A percentile compares a stretch with the other conserved stretches of the same genome.
These are phyloP conservation scores for Nyctibius bracteatus DNA, from an alignment of 2,113 vertebrate genomes.

Conservation along the genomic window DNA sequence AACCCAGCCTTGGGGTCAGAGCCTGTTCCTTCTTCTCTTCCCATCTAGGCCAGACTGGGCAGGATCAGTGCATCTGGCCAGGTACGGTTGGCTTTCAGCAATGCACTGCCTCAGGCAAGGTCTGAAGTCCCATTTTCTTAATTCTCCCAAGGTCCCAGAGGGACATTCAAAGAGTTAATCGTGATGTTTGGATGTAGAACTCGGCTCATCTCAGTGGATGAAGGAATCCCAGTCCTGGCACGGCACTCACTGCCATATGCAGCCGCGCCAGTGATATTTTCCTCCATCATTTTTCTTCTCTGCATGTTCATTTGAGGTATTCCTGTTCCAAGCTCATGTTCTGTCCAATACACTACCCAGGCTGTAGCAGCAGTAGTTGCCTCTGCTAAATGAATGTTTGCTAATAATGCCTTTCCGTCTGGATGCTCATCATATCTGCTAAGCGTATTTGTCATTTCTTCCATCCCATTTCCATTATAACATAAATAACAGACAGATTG, in stretches of 20 bases:
- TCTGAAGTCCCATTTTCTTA: not conserved
- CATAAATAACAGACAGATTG: not conserved
- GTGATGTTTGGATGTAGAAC: not conserved
- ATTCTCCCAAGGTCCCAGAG: not conserved
- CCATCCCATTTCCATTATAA: not conserved
- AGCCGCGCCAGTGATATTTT: not conserved
- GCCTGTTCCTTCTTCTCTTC: not conserved
- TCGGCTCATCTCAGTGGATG: not conserved
- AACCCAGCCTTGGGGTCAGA: not conserved
- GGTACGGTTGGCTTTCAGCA: rapidly evolving
- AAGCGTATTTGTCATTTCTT: not conserved
- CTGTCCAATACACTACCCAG: not conserved
- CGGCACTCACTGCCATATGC: not conserved
- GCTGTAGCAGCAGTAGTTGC: not conserved
- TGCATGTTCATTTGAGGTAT: not conserved
- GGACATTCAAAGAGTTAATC: not conserved
- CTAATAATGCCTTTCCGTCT: not conserved
- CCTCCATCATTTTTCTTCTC: not conserved
- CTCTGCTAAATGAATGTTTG: slow-evolving; percentile 5
- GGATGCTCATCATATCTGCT: not conserved
- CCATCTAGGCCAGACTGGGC: not conserved
- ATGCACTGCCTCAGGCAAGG: not conserved
- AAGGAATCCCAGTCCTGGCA: slow-evolving; percentile 41
- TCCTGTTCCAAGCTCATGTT: not conserved
- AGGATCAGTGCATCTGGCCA: not conserved